Conservation (phyloP, 2,888 invertebrate species). For the Digitonthophagus gazella region DNA sequence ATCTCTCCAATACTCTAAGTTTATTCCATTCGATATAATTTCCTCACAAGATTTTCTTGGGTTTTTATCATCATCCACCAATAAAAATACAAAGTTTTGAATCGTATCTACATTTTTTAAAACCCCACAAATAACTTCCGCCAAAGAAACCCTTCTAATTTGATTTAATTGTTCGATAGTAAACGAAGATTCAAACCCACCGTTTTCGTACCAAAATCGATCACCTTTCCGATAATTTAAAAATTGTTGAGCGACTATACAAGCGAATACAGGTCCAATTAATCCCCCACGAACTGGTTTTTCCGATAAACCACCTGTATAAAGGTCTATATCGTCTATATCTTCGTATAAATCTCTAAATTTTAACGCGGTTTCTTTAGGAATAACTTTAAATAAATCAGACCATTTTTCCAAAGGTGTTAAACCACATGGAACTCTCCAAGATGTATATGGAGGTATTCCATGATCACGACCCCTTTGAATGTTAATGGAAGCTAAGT, state of each 20-base stretch:
- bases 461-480: slow-evolving; percentile 88
- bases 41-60: slow-evolving; percentile 58
- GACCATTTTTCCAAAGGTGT: slow-evolving; percentile 65
- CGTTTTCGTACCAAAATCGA: slow-evolving; percentile 83
- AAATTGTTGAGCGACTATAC: slow-evolving; percentile 85
- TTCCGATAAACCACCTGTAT: slow-evolving; percentile 80
- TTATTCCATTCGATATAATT: slow-evolving; percentile 56
- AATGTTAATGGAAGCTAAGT: slow-evolving; percentile 83
- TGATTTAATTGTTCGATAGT: slow-evolving; percentile 75
- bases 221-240: slow-evolving; percentile 74
- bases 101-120: slow-evolving; percentile 64
- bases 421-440: slow-evolving; percentile 78
- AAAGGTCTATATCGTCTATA: slow-evolving; percentile 81
- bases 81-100: slow-evolving; percentile 70
- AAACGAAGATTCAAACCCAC: slow-evolving; percentile 69
- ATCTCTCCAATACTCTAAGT: slow-evolving; percentile 64
- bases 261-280: slow-evolving; percentile 85
- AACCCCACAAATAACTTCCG: slow-evolving; percentile 70
- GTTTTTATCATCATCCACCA: slow-evolving; percentile 61
- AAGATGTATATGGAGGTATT: slow-evolving; percentile 73
- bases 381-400: slow-evolving; percentile 69
- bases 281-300: slow-evolving; percentile 75
- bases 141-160: slow-evolving; percentile 66
- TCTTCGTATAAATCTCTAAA: slow-evolving; percentile 59
- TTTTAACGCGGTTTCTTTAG: slow-evolving; percentile 60